A percentile compares a stretch with the other conserved stretches of the same genome.
phyloP scores from a whole-genome alignment of 2,113 vertebrate genomes.

The Blennius ocellaris region DNA sequence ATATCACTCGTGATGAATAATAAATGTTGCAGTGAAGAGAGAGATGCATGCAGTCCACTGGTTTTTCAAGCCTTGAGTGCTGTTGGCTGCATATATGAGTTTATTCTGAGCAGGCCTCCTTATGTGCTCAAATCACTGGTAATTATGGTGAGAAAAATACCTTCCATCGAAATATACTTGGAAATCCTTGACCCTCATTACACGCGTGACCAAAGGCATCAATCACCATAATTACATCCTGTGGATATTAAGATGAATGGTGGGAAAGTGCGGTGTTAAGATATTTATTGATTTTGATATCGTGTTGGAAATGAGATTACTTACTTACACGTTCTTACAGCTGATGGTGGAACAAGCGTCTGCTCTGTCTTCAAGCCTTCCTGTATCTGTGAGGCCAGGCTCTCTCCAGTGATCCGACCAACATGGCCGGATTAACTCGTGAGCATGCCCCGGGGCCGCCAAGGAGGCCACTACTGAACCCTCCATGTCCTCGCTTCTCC shows the following conservation, averaged over 20 bases:
- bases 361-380: constrained; percentile 5
- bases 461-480: not conserved
- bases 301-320: constrained; percentile 40
- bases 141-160: constrained; percentile 30
- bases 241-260: constrained; percentile 50
- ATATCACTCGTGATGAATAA: constrained; percentile 13
- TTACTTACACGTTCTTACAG: constrained; percentile 27
- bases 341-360: constrained; percentile 35
- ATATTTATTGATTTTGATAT: constrained; percentile 55
- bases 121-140: constrained; percentile 2
- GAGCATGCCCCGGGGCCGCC: not conserved
- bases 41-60: not conserved
- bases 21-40: not conserved
- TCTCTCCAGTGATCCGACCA: constrained; percentile 7
- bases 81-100: constrained; percentile 7
- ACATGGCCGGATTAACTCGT: constrained; percentile 8
- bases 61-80: not conserved
- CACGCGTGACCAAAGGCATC: constrained; percentile 37
- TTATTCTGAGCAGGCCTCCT: not conserved
- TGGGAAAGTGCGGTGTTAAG: constrained; percentile 32
- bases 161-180: constrained; percentile 27
- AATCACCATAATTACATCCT: constrained; percentile 52
- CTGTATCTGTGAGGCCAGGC: constrained; percentile 37
- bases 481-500: not conserved
- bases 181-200: constrained; percentile 52